Evolutionary conservation across 2,797 vertebrate species (phyloP).

Genomic region (Thripadectes ignobilis): DNA sequence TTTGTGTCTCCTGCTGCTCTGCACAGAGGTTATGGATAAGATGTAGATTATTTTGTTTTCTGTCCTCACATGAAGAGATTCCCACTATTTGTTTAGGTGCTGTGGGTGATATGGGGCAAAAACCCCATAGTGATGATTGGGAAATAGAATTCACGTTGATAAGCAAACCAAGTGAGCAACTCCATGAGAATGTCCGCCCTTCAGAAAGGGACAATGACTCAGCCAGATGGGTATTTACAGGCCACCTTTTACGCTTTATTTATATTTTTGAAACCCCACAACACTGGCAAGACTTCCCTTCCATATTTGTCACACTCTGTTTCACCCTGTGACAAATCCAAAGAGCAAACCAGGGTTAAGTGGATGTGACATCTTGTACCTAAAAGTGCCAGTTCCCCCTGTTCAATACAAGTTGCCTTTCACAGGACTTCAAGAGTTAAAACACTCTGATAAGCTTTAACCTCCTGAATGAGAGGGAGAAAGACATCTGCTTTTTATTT

Average conservation of each 20-base stretch:
- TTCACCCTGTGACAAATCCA: neutral
- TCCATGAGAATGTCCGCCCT: accelerated
- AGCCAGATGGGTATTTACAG: neutral
- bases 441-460: slow-evolving; percentile 32
- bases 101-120: neutral
- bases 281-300: neutral
- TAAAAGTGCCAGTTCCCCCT: neutral
- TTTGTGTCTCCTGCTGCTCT: neutral
- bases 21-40: neutral
- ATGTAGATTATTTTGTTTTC: neutral
- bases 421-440: slow-evolving; percentile 64
- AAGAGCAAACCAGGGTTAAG: neutral
- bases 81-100: neutral
- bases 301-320: neutral
- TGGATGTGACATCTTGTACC: neutral
- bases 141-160: neutral
- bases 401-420: neutral
- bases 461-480: slow-evolving; percentile 33
- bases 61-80: neutral
- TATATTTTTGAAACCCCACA: neutral
- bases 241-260: neutral
- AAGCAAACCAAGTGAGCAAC: neutral
- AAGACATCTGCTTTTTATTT: slow-evolving; percentile 85
- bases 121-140: neutral
- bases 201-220: neutral